Conservation (phyloP, 2,113 vertebrate species). For the Dromiciops gliroides region DNA sequence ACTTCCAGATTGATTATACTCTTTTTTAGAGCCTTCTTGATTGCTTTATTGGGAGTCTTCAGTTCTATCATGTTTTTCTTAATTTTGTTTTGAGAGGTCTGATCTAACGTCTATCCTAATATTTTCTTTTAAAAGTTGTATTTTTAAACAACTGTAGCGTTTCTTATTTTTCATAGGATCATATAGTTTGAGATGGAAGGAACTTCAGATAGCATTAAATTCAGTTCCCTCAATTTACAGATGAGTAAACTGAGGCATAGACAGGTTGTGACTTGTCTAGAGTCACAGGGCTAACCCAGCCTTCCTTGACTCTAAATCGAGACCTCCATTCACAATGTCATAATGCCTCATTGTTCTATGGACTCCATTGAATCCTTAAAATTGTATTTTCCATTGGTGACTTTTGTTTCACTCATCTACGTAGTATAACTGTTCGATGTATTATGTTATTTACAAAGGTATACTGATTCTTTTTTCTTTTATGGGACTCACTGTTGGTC, state of each 20-base stretch:
- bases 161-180: not conserved
- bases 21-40: not conserved
- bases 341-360: not conserved
- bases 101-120: constrained; percentile 37
- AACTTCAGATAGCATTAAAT: not conserved
- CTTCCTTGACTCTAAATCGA: not conserved
- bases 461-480: not conserved
- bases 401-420: not conserved
- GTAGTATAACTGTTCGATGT: not conserved
- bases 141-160: not conserved
- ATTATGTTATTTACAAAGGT: not conserved
- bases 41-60: not conserved
- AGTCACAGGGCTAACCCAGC: not conserved
- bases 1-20: not conserved
- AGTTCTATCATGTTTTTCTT: not conserved
- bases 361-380: not conserved
- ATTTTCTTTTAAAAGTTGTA: not conserved
- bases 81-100: constrained; percentile 66
- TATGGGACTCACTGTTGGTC: not conserved
- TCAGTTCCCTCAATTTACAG: not conserved
- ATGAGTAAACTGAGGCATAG: not conserved
- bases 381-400: not conserved
- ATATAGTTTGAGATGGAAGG: not conserved
- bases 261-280: not conserved
- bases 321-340: not conserved